phyloP scores from a whole-genome alignment of 2,113 vertebrate genomes.

The Pavo muticus region DNA sequence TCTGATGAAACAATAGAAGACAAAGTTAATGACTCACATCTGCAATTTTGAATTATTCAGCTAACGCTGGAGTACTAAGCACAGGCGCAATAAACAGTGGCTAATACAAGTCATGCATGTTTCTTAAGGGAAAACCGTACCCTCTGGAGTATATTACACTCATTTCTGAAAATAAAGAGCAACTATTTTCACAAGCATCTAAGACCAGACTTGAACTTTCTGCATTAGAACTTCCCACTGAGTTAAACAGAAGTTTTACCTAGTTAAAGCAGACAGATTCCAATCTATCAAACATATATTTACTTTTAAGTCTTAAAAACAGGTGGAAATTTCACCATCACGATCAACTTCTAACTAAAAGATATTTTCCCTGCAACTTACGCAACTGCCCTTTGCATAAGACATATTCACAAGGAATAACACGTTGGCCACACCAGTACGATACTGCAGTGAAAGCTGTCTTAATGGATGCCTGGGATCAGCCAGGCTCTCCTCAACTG shows the following conservation, averaged over 20 bases:
- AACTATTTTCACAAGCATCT: neutral
- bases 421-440: neutral
- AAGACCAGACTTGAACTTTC: neutral
- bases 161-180: neutral
- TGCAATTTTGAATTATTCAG: conserved; percentile 60
- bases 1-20: neutral
- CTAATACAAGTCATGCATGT: conserved; percentile 57
- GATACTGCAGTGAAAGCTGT: fast-evolving
- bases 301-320: neutral
- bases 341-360: neutral
- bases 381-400: neutral
- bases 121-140: conserved; percentile 46
- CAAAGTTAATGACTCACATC: conserved; percentile 52
- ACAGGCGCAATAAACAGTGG: neutral
- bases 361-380: neutral
- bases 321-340: neutral
- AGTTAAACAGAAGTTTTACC: neutral
- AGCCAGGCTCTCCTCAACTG: too few species aligned
- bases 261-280: neutral
- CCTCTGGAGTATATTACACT: conserved; percentile 10
- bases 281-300: neutral
- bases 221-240: neutral
- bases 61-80: conserved; percentile 14
- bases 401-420: fast-evolving
- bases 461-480: neutral